Evolutionary conservation across 2,888 invertebrate genomes (phyloP).

Genomic region (Serripes groenlandicus): DNA sequence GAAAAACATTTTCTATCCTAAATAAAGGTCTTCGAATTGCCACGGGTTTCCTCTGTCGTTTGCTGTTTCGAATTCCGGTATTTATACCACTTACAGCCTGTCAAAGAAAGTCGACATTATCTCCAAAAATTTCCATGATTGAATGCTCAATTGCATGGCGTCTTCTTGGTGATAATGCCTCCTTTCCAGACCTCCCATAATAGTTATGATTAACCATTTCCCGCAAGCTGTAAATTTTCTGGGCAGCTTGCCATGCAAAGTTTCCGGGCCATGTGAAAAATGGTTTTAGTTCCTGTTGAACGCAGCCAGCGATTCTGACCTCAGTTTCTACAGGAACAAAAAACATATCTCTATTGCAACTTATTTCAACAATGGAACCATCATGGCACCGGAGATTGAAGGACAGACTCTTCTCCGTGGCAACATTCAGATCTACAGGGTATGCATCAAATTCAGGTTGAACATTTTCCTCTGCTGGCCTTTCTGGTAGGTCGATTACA

Average conservation of each 20-base stretch:
- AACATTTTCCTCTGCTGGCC: too few relatives aligned
- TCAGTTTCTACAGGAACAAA: background rate
- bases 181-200: constrained; percentile 5
- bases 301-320: background rate
- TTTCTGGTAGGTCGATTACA: too few relatives aligned
- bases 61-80: background rate
- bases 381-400: background rate
- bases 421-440: too few relatives aligned
- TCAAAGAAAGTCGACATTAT: background rate
- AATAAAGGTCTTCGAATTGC: background rate
- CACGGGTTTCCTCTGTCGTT: background rate
- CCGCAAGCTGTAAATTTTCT: background rate
- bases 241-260: constrained; percentile 22
- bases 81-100: constrained; percentile 6
- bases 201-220: too few relatives aligned
- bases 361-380: background rate
- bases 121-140: background rate
- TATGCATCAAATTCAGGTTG: too few relatives aligned
- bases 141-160: constrained; percentile 29
- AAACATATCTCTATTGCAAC: background rate
- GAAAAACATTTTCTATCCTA: background rate
- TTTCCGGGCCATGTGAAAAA: constrained; percentile 3
- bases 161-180: constrained; percentile 8
- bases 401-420: too few relatives aligned
- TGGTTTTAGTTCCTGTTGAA: background rate